Percentiles rank a stretch among this genome's conserved stretches.
Conservation (phyloP, 2,888 invertebrate species). For the Nasonia oneida region DNA sequence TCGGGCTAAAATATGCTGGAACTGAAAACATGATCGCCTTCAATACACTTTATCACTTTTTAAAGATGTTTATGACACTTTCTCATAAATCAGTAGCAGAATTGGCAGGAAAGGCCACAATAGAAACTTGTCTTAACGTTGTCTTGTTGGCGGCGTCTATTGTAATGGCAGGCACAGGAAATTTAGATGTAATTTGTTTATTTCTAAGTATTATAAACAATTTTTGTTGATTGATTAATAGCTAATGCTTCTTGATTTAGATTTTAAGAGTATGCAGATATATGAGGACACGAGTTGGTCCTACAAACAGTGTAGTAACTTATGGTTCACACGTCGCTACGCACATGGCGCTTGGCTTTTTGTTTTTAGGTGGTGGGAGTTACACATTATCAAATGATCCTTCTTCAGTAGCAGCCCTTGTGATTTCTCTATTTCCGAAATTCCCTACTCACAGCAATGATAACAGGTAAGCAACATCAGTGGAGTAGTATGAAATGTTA, state of each 20-base stretch:
- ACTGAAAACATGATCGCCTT: constrained; percentile 91
- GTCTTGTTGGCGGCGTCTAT: constrained; percentile 90
- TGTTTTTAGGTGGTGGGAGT: constrained; percentile 96
- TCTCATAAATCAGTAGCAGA: constrained; percentile 88
- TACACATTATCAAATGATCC: constrained; percentile 91
- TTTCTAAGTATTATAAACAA: not conserved
- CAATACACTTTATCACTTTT: constrained; percentile 87
- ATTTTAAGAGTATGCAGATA: constrained; percentile 91
- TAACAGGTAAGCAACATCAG: constrained; percentile 86
- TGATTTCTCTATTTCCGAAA: constrained; percentile 97
- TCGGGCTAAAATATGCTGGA: constrained; percentile 96
- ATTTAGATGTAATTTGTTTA: constrained; percentile 82
- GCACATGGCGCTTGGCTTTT: constrained; percentile 95
- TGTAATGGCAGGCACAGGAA: constrained; percentile 98
- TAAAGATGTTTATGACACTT: constrained; percentile 85
- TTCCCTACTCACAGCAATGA: constrained; percentile 98
- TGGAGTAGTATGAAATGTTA: not conserved
- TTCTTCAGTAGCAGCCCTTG: constrained; percentile 91
- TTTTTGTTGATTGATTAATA: not conserved
- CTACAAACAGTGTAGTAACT: constrained; percentile 85
- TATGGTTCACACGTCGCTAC: constrained; percentile 97
- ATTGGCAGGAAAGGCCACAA: constrained; percentile 92
- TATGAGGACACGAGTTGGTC: constrained; percentile 90
- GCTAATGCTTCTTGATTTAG: constrained; percentile 61
- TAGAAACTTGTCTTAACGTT: constrained; percentile 93